Percentiles rank a stretch among this genome's conserved stretches.
These are phyloP conservation scores for Delichon dasypus DNA, from an alignment of 2,797 vertebrate genomes.

Conservation along the genomic window DNA sequence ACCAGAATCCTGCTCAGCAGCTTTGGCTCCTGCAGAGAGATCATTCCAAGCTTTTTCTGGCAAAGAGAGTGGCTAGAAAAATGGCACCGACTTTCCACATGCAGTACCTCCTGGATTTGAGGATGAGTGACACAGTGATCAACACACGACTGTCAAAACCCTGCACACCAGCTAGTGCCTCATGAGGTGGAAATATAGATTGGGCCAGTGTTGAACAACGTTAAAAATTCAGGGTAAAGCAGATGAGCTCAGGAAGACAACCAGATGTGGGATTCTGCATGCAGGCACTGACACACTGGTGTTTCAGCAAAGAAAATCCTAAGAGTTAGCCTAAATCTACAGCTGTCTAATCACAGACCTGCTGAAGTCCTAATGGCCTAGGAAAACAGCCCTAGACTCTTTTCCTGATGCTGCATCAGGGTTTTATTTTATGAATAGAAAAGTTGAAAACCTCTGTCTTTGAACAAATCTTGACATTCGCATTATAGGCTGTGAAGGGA, in stretches of 20 bases:
- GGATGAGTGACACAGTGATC: not conserved
- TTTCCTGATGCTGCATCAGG: not conserved
- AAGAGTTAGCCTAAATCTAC: not conserved
- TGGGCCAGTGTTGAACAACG: not conserved
- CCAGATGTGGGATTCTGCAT: not conserved
- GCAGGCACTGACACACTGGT: not conserved
- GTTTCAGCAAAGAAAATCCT: not conserved
- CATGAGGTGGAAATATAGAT: not conserved
- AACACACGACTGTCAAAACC: not conserved
- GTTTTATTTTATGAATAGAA: not conserved
- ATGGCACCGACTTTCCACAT: not conserved
- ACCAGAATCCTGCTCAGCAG: not conserved
- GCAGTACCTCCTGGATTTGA: not conserved
- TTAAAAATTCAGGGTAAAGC: not conserved
- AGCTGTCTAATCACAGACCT: not conserved
- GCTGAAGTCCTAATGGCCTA: not conserved
- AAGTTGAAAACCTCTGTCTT: not conserved
- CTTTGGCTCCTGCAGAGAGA: not conserved
- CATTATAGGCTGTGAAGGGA: not conserved
- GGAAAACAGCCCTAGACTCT: not conserved
- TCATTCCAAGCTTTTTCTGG: not conserved
- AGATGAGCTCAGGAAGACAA: not conserved
- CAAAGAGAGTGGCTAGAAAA: not conserved
- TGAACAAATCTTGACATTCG: not conserved
- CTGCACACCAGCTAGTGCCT: not conserved